Conservation (phyloP, 2,888 invertebrate genomes). For the Clusia tigrina region DNA sequence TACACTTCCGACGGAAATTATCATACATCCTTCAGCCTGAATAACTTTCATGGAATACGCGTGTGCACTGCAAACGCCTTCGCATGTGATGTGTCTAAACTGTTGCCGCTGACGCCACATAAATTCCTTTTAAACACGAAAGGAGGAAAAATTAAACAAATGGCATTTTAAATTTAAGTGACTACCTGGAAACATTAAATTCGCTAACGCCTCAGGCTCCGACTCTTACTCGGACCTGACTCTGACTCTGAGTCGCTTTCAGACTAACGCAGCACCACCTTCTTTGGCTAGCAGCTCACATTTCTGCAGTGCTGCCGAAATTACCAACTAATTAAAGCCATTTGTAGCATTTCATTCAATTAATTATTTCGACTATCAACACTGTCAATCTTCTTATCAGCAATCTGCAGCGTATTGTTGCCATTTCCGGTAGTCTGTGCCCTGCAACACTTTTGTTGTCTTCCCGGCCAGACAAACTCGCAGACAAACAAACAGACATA, state of each 20-base stretch:
- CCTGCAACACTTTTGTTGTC: not conserved
- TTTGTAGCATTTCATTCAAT: slow-evolving; percentile 55
- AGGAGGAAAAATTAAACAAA: no score
- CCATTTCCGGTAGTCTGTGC: not conserved
- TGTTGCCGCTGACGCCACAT: no score
- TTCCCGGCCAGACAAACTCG: not conserved
- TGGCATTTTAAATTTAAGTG: no score
- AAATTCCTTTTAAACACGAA: no score
- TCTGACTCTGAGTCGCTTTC: no score
- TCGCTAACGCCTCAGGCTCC: no score
- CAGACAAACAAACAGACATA: not conserved
- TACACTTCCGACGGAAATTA: slow-evolving; percentile 66
- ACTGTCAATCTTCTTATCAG: slow-evolving; percentile 52
- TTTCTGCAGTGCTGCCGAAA: no score
- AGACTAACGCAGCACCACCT: no score
- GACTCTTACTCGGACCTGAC: no score
- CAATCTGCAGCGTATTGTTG: slow-evolving; percentile 42
- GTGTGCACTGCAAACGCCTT: not conserved
- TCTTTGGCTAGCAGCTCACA: no score
- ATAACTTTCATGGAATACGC: slow-evolving; percentile 61
- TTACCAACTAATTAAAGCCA: slow-evolving; percentile 53
- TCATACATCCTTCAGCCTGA: slow-evolving; percentile 65
- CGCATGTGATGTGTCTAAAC: no score
- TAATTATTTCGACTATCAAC: slow-evolving; percentile 59
- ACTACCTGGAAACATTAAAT: no score